These are phyloP conservation scores for Tethya wilhelma DNA, from an alignment of 37 sponge, comb jelly and placozoan genomes.

Conservation along the genomic window DNA sequence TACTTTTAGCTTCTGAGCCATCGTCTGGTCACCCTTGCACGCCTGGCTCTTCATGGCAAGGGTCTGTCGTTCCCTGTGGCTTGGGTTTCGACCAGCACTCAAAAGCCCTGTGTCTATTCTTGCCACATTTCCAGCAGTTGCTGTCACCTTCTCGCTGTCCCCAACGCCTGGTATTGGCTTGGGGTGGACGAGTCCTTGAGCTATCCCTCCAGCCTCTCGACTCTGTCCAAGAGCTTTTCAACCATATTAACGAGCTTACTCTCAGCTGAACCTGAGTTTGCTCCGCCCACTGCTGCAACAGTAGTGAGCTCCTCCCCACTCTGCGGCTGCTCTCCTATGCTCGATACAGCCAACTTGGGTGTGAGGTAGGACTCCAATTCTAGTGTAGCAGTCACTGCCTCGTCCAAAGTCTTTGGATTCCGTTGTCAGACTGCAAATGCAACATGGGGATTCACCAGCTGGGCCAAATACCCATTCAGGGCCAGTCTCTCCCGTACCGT, in stretches of 20 bases:
- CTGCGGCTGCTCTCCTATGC: too few relatives aligned
- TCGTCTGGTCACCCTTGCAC: slow-evolving; percentile 32
- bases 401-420: slow-evolving; percentile 38
- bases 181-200: too few relatives aligned
- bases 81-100: background rate
- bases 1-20: background rate
- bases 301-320: too few relatives aligned
- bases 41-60: slow-evolving; percentile 20
- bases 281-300: too few relatives aligned
- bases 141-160: background rate
- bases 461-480: slow-evolving; percentile 11
- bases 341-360: background rate
- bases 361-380: slow-evolving; percentile 54
- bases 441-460: slow-evolving; percentile 27
- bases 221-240: slow-evolving; percentile 6
- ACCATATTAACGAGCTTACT: background rate
- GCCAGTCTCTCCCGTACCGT: slow-evolving; percentile 38
- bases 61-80: slow-evolving; percentile 44
- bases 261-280: background rate
- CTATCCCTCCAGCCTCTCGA: slow-evolving; percentile 39
- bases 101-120: slow-evolving; percentile 30
- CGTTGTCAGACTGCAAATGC: slow-evolving; percentile 44
- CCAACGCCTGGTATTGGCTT: background rate
- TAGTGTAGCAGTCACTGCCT: slow-evolving; percentile 45
- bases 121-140: slow-evolving; percentile 43